Evolutionary conservation across 2,797 vertebrate species (phyloP), one percentile per base, ranked within the genome.

Genomic region (Buceros bicornis): DNA sequence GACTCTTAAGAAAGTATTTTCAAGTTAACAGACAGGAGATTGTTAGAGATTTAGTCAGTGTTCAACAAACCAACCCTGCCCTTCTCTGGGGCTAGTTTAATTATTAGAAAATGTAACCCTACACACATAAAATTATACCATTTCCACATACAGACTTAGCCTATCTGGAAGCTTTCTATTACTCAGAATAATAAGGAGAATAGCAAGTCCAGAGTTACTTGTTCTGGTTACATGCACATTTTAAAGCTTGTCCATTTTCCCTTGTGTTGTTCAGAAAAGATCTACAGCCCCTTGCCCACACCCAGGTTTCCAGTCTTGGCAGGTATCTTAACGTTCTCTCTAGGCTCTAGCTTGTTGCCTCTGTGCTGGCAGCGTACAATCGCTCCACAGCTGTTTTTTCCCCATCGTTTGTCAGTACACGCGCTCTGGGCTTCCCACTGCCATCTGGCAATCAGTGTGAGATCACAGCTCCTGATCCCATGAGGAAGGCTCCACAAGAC

Each of bases 361-460:
- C 72, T 69, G 43, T 33, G 33, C 79, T 93, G 85, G 93, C 90
- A 82, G 58, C 1, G 0, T 62, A 54, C 17, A 74, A 6, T 40
- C 10, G 6, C 77, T 83, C 73, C 19, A 47, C 2, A 14, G 54
- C 80, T 93, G 60, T 11, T 67, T 92, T 96, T 77, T 78, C 69
- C 85, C 79, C 57, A 40, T 65, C 0, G 31, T 83, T 95, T 92
- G 88, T 92, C 93, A 93, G 77, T 94, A 95, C 95, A 96, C 0
- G 14, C 0, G 3, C 88, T 72, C 66, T 82, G 85, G 82, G 94
- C 66, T 94, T 95, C 87, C 90, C 1, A 4, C 73, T 93, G 72
- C 87, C 91, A 79, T 93, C 94, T 96, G 96, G 94, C 77, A 91
- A 91, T 82, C 96, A 64, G 72, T 83, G 86, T 76, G 82, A 95